phyloP scores from a whole-genome alignment of 2,113 vertebrate genomes.

The Dipodomys ordii region DNA sequence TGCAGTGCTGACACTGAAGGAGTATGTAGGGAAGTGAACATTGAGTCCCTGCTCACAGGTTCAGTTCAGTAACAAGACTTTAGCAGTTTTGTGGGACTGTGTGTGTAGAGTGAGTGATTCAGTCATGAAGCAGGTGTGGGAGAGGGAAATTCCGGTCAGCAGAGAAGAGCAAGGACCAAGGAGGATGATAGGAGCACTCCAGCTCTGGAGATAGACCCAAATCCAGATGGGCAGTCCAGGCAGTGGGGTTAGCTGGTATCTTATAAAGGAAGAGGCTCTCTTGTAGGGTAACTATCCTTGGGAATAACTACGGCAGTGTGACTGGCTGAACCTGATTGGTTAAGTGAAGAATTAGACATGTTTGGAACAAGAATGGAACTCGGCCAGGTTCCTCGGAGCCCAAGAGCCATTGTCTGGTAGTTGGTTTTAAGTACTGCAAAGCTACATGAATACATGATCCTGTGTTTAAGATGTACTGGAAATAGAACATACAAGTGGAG shows the following conservation, averaged over 20 bases:
- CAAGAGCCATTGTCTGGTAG: background rate
- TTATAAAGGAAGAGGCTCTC: background rate
- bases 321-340: background rate
- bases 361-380: constrained; percentile 35
- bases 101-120: background rate
- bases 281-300: background rate
- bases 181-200: background rate
- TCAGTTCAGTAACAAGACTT: background rate
- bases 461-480: background rate
- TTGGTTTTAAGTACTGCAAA: background rate
- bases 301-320: background rate
- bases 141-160: background rate
- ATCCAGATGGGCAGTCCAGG: background rate
- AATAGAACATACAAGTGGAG: background rate
- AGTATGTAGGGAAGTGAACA: background rate
- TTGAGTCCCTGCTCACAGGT: background rate
- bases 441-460: background rate
- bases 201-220: background rate
- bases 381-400: background rate
- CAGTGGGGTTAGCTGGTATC: background rate
- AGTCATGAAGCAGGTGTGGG: background rate
- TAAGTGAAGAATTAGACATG: background rate
- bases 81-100: background rate
- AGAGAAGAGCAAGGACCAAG: background rate
- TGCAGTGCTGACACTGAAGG: background rate